Evolutionary conservation across 2,797 vertebrate species (phyloP).

Genomic region (Coilia nasus): DNA sequence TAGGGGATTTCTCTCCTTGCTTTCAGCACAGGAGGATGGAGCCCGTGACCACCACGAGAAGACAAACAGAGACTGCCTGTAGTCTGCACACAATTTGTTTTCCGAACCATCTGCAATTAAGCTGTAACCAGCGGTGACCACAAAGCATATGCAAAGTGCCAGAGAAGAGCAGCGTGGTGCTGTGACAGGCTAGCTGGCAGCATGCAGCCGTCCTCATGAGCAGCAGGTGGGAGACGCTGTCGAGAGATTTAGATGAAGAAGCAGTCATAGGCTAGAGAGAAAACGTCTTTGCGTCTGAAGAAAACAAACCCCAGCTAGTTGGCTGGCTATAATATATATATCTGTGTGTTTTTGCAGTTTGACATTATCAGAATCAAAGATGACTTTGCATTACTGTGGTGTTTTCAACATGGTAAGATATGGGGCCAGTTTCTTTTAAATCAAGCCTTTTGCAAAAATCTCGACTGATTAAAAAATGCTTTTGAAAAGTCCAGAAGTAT

Average conservation of each 20-base stretch:
- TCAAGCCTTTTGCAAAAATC: too few relatives aligned
- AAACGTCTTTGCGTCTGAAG: background rate
- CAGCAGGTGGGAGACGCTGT: background rate
- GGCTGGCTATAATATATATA: background rate
- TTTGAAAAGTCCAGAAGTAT: too few relatives aligned
- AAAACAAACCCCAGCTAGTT: background rate
- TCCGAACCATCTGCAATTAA: constrained; percentile 51
- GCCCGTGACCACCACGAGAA: constrained; percentile 36
- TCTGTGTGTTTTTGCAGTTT: background rate
- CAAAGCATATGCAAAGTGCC: constrained; percentile 53
- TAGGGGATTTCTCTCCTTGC: background rate
- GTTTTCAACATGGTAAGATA: background rate
- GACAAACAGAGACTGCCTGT: constrained; percentile 62
- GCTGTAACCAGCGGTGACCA: constrained; percentile 52
- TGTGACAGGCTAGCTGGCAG: background rate
- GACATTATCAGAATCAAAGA: background rate
- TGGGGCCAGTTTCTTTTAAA: too few relatives aligned
- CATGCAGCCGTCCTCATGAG: background rate
- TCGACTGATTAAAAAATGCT: too few relatives aligned
- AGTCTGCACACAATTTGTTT: constrained; percentile 52
- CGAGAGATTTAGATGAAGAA: background rate
- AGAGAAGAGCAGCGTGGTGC: constrained; percentile 24
- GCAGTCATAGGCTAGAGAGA: background rate
- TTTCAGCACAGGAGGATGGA: constrained; percentile 16
- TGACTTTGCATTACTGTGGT: background rate